These are phyloP conservation scores for Choreutis nemorana DNA, from an alignment of 2,888 invertebrate genomes.

Conservation along the genomic window DNA sequence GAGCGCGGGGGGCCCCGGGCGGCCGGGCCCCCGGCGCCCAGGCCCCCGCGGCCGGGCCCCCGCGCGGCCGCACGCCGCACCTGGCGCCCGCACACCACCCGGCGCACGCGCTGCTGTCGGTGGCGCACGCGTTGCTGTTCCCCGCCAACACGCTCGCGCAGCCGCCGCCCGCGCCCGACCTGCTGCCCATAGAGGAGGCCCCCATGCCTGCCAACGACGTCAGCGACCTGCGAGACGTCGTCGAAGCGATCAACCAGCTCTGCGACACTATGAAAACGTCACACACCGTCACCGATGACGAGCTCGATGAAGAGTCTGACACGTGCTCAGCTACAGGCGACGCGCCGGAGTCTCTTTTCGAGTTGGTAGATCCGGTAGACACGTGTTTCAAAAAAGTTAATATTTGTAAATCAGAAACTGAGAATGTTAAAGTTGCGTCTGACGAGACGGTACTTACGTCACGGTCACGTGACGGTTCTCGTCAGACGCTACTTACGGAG, in stretches of 20 bases:
- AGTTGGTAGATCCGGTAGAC: background rate
- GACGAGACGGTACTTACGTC: too few relatives aligned
- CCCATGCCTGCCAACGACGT: constrained; percentile 37
- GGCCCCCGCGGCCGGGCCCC: constrained; percentile 11
- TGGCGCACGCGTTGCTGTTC: constrained; percentile 41
- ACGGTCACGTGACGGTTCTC: constrained; percentile 5
- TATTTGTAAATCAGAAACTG: too few relatives aligned
- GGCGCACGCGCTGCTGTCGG: constrained; percentile 37
- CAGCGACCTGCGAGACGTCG: constrained; percentile 50
- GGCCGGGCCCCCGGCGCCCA: constrained; percentile 15
- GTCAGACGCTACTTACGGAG: constrained; percentile 7
- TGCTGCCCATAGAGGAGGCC: constrained; percentile 33
- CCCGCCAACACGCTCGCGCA: constrained; percentile 33
- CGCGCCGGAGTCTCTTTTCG: background rate
- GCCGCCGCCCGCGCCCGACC: constrained; percentile 8
- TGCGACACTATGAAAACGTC: constrained; percentile 57
- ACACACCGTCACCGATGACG: constrained; percentile 24
- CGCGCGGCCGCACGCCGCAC: constrained; percentile 18
- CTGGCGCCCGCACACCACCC: constrained; percentile 34
- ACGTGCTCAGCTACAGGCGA: background rate
- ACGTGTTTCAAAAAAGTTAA: too few relatives aligned
- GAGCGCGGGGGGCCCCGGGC: constrained; percentile 44
- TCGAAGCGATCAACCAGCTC: constrained; percentile 56
- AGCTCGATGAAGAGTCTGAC: constrained; percentile 6
- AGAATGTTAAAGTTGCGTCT: too few relatives aligned